Conservation (phyloP, 2,113 vertebrate genomes). For the Gavia stellata region DNA sequence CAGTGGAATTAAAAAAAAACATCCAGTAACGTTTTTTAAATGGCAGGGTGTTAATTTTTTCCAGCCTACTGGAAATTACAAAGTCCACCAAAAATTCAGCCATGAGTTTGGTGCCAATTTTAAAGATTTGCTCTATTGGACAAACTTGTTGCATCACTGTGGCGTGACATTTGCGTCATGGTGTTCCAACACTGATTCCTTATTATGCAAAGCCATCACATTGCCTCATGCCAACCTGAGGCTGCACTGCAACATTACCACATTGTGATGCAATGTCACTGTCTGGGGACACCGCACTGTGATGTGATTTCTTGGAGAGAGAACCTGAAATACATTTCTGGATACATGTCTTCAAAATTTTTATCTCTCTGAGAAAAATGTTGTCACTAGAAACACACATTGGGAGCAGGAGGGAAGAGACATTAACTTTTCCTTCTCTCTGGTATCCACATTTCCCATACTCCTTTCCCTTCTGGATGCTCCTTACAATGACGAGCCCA, state of each 20-base stretch:
- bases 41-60: not conserved
- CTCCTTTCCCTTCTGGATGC: not conserved
- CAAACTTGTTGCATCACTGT: slow-evolving; percentile 2
- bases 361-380: not conserved
- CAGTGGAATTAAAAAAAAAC: not conserved
- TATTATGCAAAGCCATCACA: not conserved
- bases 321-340: not conserved
- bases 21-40: not conserved
- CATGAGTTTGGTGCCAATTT: not conserved
- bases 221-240: not conserved
- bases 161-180: not conserved
- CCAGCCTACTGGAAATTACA: not conserved
- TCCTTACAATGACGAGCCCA: not conserved
- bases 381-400: accelerated
- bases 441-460: not conserved
- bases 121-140: not conserved
- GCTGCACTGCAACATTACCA: not conserved
- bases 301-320: not conserved
- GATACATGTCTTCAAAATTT: not conserved
- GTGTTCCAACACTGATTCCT: not conserved
- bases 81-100: not conserved
- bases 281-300: not conserved
- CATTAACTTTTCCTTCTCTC: not conserved
- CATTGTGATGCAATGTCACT: not conserved
- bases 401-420: not conserved